Percentiles rank a stretch among this genome's conserved stretches.
phyloP scores from a whole-genome alignment of 2,797 vertebrate genomes.

The Manis crassicaudata region DNA sequence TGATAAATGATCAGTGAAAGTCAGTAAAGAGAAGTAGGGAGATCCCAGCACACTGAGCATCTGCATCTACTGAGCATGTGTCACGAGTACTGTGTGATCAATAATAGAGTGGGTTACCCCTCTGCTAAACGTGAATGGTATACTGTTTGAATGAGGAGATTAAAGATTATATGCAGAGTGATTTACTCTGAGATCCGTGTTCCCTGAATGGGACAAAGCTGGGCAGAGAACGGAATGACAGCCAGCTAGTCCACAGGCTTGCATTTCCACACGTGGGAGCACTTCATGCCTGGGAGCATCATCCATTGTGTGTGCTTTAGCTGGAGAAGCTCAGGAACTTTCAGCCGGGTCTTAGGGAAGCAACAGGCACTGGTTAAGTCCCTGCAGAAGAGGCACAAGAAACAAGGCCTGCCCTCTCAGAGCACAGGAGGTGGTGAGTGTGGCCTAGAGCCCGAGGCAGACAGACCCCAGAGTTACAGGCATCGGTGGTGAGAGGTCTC shows the following conservation, averaged over 20 bases:
- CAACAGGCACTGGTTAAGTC: background rate
- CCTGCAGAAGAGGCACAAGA: background rate
- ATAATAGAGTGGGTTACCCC: background rate
- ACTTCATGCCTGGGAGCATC: background rate
- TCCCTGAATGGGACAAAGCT: background rate
- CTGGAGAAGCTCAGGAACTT: background rate
- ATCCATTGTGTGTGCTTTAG: background rate
- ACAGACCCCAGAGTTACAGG: background rate
- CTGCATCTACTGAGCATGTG: background rate
- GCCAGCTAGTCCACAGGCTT: background rate
- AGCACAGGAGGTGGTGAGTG: background rate
- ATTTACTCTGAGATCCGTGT: background rate
- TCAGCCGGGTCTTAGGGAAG: background rate
- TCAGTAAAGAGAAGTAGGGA: background rate
- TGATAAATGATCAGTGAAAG: background rate
- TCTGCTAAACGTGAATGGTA: accelerated
- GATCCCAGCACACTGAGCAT: accelerated
- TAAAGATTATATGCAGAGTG: background rate
- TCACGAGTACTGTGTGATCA: too few relatives aligned
- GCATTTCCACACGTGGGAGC: accelerated
- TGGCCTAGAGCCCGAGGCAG: too few relatives aligned
- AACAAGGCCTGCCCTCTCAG: background rate
- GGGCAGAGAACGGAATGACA: background rate
- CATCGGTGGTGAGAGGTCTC: accelerated
- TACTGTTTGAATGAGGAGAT: background rate